These are phyloP conservation scores for Lathronympha strigana DNA, from an alignment of 2,888 invertebrate species.

Conservation along the genomic window DNA sequence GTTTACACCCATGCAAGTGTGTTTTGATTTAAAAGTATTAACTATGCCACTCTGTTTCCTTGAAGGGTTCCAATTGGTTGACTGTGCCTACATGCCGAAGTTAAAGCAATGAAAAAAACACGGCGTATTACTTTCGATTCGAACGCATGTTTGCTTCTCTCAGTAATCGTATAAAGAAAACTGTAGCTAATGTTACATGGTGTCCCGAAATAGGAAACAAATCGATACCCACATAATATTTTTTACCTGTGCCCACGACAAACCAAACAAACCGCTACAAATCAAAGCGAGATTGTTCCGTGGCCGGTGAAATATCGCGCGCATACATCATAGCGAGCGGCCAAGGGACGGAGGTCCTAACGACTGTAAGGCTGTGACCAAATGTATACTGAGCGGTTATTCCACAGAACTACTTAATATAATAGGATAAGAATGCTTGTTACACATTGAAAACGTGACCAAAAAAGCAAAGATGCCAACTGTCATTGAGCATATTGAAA, in stretches of 20 bases:
- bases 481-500: too few relatives aligned
- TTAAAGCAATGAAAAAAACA: too few relatives aligned
- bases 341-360: slow-evolving; percentile 35
- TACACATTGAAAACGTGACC: too few relatives aligned
- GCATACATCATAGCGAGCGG: slow-evolving; percentile 29
- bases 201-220: background rate
- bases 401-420: too few relatives aligned
- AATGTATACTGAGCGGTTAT: background rate
- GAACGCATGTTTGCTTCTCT: background rate
- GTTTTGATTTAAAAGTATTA: too few relatives aligned
- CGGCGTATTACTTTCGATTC: too few relatives aligned
- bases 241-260: slow-evolving; percentile 25
- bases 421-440: too few relatives aligned
- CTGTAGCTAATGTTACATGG: background rate
- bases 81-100: too few relatives aligned
- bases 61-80: too few relatives aligned
- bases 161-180: background rate
- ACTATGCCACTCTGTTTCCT: too few relatives aligned
- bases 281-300: slow-evolving; percentile 31
- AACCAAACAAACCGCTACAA: slow-evolving; percentile 32
- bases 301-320: slow-evolving; percentile 25
- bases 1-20: too few relatives aligned
- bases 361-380: slow-evolving; percentile 36
- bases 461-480: too few relatives aligned
- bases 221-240: slow-evolving; percentile 14